Base-by-base conservation (phyloP, 2,113 vertebrate species). In the Propithecus coquereli region DNA sequence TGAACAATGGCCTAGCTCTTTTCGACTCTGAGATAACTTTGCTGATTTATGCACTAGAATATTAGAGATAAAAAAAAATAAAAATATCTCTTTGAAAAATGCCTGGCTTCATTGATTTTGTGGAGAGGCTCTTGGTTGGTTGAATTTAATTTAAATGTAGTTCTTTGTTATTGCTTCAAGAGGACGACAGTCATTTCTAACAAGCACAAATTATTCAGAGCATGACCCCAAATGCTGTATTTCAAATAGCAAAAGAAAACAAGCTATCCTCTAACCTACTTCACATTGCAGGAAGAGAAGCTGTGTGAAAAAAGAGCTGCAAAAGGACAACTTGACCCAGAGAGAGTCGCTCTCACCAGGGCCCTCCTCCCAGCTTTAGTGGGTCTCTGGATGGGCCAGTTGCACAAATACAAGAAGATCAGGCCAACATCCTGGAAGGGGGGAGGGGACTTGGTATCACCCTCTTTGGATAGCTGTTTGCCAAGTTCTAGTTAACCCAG, bases 381-480 rank as follows among this genome's bases (percentile, higher is more conserved):
- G 96, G 91, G 81, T 95, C 95, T 91, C 77, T 96, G 96, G 94
- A 86, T 93, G 96, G 76, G 90, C 95, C 87, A 98, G 84, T 89
- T 97, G 95, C 94, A 96, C 94, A 98, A 98, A 96, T 91, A 96
- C 97, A 97, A 97, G 79, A 96, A 97, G 97, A 98, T 98, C 98
- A 98, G 89, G 94, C 98, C 95, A 94, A 94, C 97, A 97, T 98
- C 97, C 97, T 98, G 98, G 32, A 96, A 96, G 65, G 94, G 74
- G 95, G 97, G 94, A 88, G 95, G 97, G 96, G 70, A 89, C 92
- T 92, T 93, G 92, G 94, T 97, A 98, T 97, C 98, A 88, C 74
- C 73, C 95, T 97, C 93, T 61, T 90, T 71, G n/a, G 57, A 18
- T 47, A 95, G 96, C 47, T 30, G 84, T 79, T 91, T 98, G 95